A percentile compares a stretch with the other conserved stretches of the same genome.
These are phyloP conservation scores for Onthophagus taurus DNA, from an alignment of 1,140 invertebrate genomes.

Conservation along the genomic window DNA sequence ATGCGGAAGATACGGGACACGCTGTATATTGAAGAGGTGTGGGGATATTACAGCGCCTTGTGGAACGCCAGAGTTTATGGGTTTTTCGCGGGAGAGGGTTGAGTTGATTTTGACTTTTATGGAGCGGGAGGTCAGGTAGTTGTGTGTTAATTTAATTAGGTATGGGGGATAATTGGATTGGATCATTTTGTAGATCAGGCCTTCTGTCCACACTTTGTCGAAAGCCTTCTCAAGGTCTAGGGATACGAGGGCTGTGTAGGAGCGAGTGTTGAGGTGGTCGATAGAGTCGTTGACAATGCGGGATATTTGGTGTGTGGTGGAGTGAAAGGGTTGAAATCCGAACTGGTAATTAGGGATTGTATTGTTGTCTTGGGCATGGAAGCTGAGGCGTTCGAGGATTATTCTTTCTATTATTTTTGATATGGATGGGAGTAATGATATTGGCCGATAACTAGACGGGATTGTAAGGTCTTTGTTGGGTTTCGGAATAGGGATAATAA, in stretches of 20 bases:
- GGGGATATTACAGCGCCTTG: constrained; percentile 30
- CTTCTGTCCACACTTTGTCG: constrained; percentile 30
- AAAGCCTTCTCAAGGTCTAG: constrained; percentile 34
- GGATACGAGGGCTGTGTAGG: constrained; percentile 18
- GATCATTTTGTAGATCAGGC: constrained; percentile 27
- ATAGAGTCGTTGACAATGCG: constrained; percentile 15
- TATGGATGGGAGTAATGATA: constrained; percentile 31
- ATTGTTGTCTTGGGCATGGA: constrained; percentile 26
- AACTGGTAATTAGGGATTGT: constrained; percentile 23
- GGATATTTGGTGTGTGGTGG: constrained; percentile 21
- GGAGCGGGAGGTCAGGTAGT: constrained; percentile 19
- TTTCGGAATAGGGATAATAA: constrained; percentile 35
- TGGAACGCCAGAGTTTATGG: constrained; percentile 29
- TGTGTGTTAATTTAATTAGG: constrained; percentile 23
- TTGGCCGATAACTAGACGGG: constrained; percentile 29
- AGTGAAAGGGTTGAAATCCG: constrained; percentile 19
- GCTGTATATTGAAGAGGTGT: constrained; percentile 24
- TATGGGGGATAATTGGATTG: constrained; percentile 11
- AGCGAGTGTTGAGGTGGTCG: not conserved
- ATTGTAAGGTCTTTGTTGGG: constrained; percentile 29
- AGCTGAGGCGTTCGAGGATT: constrained; percentile 15
- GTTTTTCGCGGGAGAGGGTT: too few species aligned
- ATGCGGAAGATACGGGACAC: too few species aligned
- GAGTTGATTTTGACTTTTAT: constrained; percentile 17
- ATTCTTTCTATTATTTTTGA: constrained; percentile 31